Conservation (phyloP, 2,888 invertebrate genomes). For the Ectemnius continuus region DNA sequence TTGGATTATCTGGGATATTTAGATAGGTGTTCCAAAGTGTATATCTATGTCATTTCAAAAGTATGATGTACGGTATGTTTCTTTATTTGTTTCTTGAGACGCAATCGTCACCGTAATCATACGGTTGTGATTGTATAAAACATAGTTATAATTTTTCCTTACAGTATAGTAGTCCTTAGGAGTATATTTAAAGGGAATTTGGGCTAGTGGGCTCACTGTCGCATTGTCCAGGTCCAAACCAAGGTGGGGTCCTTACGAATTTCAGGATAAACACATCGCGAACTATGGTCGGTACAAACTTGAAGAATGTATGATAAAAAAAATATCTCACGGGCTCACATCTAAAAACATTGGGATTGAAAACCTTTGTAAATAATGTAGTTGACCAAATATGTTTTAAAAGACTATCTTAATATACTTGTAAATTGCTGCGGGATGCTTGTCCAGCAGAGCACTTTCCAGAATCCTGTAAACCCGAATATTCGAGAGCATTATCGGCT, state of each 20-base stretch:
- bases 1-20: no score
- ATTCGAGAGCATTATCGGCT: slow-evolving; percentile 81
- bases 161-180: no score
- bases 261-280: slow-evolving; percentile 82
- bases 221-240: no score
- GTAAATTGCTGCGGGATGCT: slow-evolving; percentile 82
- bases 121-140: no score
- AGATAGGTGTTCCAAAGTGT: background rate
- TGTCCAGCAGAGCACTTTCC: slow-evolving; percentile 82
- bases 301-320: slow-evolving; percentile 84
- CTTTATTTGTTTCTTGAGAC: no score
- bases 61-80: no score
- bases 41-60: background rate
- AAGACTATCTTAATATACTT: slow-evolving; percentile 76
- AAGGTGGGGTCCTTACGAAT: slow-evolving; percentile 79
- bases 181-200: no score
- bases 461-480: slow-evolving; percentile 81
- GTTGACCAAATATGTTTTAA: background rate
- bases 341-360: slow-evolving; percentile 52
- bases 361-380: background rate
- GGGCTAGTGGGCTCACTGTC: no score
- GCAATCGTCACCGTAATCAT: no score
- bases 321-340: slow-evolving; percentile 84
- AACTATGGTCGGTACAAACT: slow-evolving; percentile 80
- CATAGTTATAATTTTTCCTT: no score